phyloP scores from a whole-genome alignment of 2,113 vertebrate species.

The Pelecanoides urinatrix region DNA sequence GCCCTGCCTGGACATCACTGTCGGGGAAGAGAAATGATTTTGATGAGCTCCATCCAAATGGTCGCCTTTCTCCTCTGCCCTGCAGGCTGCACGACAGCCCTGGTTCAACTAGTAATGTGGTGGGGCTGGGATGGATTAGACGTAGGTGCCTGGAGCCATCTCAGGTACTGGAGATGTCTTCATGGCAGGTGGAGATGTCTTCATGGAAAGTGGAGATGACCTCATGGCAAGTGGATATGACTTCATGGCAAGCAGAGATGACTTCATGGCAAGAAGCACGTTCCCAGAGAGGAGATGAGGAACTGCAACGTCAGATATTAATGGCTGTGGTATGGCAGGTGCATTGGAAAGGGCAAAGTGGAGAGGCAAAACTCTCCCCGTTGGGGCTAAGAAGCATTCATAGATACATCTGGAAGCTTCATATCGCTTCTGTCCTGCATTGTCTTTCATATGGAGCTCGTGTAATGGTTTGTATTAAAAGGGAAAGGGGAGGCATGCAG shows the following conservation, averaged over 20 bases:
- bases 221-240: no score
- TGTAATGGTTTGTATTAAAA: neutral
- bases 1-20: rapidly evolving
- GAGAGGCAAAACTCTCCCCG: neutral
- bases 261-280: neutral
- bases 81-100: neutral
- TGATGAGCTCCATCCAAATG: neutral
- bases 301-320: neutral
- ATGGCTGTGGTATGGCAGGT: neutral
- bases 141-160: neutral
- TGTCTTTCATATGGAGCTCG: neutral
- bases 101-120: neutral
- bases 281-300: neutral
- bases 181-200: neutral
- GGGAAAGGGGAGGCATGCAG: neutral
- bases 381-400: rapidly evolving
- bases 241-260: neutral
- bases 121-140: neutral
- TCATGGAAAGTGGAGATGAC: neutral
- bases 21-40: neutral
- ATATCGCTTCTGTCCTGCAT: neutral
- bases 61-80: neutral
- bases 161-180: neutral
- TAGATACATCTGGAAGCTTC: neutral
- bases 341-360: neutral